Base-by-base conservation (phyloP, 1,140 invertebrate genomes). In the Drosophila azteca region DNA sequence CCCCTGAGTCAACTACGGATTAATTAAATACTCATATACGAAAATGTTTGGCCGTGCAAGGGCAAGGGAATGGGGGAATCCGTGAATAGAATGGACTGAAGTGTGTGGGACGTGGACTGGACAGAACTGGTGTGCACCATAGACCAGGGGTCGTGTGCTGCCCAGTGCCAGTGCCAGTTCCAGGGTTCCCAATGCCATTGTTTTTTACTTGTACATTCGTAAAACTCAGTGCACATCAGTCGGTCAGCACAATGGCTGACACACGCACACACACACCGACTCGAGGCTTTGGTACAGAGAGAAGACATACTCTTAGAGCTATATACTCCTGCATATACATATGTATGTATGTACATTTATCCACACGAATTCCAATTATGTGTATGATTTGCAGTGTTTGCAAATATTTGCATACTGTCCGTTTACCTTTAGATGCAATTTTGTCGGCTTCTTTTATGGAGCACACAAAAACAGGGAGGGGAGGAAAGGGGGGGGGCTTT, bases 1-100 rank as follows among this genome's bases (percentile, higher is more conserved):
- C 55, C 81, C 77, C 70, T 65, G 78, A 87, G 74, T 88, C 82
- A 87, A 88, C 82, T 87, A 65, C 78, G 82, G 82, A 87, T 87
- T 87, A 87, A 87, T 87, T 87, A 82, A 87, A 87, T 87, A 75
- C 83, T 82, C 83, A 87, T 88, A 87, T 81, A 81, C 67, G 73
- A 82, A 87, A 82, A 57, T 83, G 80, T 84, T 84, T 79, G 65
- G 61, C 39, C 52, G 49, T 74, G 70, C 17, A 20, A 20, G 17
- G 17, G 17, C 17, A 20, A 20, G 17, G 17, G 17, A 45, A 62
- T 44, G 64, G 51, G 64, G 51, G 43, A 65, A 31, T 51, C 59
- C 65, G 63, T 79, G 76, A 63, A 74, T 75, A 45, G 51, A 26
- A 50, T 51, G 41, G 59, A 62, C 35, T 39, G 35, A 39, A 58